Conservation (phyloP, 2,888 invertebrate species). For the Apamea sordens region DNA sequence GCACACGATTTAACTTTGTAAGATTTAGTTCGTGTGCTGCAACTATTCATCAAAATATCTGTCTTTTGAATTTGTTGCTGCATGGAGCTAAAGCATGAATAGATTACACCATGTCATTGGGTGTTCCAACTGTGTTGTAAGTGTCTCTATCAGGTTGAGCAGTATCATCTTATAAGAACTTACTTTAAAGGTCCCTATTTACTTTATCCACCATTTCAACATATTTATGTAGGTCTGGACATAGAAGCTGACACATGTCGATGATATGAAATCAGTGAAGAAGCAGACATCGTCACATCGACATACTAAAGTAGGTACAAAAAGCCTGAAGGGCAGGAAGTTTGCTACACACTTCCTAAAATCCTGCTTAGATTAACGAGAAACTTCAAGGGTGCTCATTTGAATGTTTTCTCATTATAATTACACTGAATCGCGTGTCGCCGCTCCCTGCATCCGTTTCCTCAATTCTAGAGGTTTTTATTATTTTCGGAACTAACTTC, state of each 20-base stretch:
- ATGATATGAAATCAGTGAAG: neutral
- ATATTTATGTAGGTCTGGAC: neutral
- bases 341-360: neutral
- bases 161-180: neutral
- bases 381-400: slow-evolving; percentile 38
- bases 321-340: neutral
- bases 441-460: slow-evolving; percentile 44
- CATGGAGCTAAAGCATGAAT: neutral
- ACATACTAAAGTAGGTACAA: neutral
- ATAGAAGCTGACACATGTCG: neutral
- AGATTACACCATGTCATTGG: slow-evolving; percentile 6
- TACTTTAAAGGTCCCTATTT: neutral
- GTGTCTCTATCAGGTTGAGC: neutral
- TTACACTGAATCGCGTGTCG: slow-evolving; percentile 51
- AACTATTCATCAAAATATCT: slow-evolving; percentile 24
- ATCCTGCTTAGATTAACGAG: slow-evolving; percentile 11
- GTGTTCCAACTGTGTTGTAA: slow-evolving; percentile 3
- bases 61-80: slow-evolving; percentile 23
- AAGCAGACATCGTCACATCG: neutral
- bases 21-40: slow-evolving; percentile 58
- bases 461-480: slow-evolving; percentile 43
- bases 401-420: slow-evolving; percentile 49
- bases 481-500: slow-evolving; percentile 52
- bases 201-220: neutral
- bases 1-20: slow-evolving; percentile 68